Conservation (phyloP, 2,888 invertebrate genomes). For the Clostera curtula region DNA sequence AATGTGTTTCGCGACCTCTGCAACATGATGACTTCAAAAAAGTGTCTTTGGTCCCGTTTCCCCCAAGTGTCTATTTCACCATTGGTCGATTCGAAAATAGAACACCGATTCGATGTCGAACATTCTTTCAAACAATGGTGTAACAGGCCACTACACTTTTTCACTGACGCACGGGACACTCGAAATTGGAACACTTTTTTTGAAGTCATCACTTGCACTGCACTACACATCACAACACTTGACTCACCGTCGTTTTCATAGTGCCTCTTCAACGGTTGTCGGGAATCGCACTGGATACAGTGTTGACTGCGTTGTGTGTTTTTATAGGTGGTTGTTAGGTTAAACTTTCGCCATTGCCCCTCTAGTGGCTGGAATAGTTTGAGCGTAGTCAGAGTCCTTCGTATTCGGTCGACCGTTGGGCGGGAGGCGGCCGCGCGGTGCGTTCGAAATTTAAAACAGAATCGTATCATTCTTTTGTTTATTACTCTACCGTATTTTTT, state of each 20-base stretch:
- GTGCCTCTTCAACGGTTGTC: constrained; percentile 67
- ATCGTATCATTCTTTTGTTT: too few species aligned
- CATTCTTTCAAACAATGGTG: constrained; percentile 12
- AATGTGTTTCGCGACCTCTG: constrained; percentile 7
- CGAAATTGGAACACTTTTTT: constrained; percentile 44
- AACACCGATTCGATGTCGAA: constrained; percentile 7
- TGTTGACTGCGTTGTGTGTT: constrained; percentile 52
- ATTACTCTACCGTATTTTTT: too few species aligned
- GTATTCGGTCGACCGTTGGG: constrained; percentile 45
- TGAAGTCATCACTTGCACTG: constrained; percentile 59
- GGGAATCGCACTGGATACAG: constrained; percentile 69
- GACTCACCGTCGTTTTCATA: constrained; percentile 70
- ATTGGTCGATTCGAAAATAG: constrained; percentile 15
- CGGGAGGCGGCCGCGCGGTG: constrained; percentile 52
- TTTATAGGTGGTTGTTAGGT: constrained; percentile 72
- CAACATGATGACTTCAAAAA: constrained; percentile 62
- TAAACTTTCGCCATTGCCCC: constrained; percentile 70
- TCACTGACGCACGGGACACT: constrained; percentile 41
- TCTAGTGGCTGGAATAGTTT: constrained; percentile 48
- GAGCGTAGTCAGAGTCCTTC: constrained; percentile 51
- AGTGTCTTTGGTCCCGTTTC: constrained; percentile 41
- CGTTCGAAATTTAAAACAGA: constrained; percentile 24
- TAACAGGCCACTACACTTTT: constrained; percentile 22
- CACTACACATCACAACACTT: constrained; percentile 44
- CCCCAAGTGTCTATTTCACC: constrained; percentile 22